A percentile compares a stretch with the other conserved stretches of the same genome.
These are phyloP conservation scores for Nebria salina DNA, from an alignment of 2,888 invertebrate genomes.

Conservation along the genomic window DNA sequence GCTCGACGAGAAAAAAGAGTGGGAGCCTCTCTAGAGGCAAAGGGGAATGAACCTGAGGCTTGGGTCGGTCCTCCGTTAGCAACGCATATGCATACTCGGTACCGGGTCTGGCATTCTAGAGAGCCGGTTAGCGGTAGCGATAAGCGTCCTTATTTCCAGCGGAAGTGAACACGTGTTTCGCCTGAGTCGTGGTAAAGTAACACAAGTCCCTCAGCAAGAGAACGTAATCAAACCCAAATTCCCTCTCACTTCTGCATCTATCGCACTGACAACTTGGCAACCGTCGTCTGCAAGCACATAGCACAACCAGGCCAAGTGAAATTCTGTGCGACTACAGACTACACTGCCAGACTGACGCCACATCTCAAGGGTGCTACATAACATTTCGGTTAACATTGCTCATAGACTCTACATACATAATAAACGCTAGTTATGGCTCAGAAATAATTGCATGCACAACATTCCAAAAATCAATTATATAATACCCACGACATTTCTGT, in stretches of 20 bases:
- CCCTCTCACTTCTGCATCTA: neutral
- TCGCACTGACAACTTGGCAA: neutral
- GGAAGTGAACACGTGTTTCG: neutral
- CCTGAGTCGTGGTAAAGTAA: neutral
- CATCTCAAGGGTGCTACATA: neutral
- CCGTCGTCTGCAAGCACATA: neutral
- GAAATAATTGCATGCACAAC: neutral
- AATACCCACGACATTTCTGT: conserved; percentile 17
- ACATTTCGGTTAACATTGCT: neutral
- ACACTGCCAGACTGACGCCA: neutral
- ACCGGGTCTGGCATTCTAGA: neutral
- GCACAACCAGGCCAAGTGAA: neutral
- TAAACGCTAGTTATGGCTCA: conserved; percentile 17
- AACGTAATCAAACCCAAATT: neutral
- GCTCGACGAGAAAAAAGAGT: neutral
- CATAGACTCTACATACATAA: conserved; percentile 32
- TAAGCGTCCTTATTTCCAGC: neutral
- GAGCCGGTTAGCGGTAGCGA: neutral
- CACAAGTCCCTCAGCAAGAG: neutral
- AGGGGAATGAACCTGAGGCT: conserved; percentile 24
- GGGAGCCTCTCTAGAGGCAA: conserved; percentile 16
- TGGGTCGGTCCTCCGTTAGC: conserved; percentile 12
- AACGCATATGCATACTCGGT: neutral
- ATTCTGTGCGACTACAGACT: neutral
- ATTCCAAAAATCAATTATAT: conserved; percentile 43